Evolutionary conservation across 2,113 vertebrate species (phyloP).

Genomic region (Strix uralensis): DNA sequence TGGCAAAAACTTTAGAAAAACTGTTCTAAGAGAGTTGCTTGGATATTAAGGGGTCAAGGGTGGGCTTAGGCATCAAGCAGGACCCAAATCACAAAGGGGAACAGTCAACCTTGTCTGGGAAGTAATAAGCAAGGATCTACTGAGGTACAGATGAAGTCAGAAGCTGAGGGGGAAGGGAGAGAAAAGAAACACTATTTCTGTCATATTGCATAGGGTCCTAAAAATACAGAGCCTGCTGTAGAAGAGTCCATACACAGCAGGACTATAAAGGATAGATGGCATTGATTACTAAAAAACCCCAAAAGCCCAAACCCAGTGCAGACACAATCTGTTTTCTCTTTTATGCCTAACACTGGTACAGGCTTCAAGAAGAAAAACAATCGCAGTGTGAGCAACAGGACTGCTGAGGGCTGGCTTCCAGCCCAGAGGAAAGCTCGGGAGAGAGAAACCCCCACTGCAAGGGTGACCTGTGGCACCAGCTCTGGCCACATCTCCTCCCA

Average conservation of each 20-base stretch:
- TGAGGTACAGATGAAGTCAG: neutral
- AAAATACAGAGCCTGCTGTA: neutral
- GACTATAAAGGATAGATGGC: neutral
- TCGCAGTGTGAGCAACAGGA: neutral
- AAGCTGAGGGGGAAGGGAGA: neutral
- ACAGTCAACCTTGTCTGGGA: neutral
- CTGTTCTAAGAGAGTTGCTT: neutral
- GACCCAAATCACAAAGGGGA: neutral
- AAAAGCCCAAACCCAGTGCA: neutral
- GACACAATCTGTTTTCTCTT: neutral
- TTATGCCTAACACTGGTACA: neutral
- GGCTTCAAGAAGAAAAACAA: neutral
- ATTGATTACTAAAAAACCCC: neutral
- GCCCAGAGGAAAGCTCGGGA: neutral
- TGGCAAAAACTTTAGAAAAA: neutral
- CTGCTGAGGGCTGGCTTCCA: neutral
- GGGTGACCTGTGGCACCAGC: neutral
- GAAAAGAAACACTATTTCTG: neutral
- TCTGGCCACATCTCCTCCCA: neutral
- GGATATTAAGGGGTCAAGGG: neutral
- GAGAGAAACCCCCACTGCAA: neutral
- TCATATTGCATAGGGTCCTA: neutral
- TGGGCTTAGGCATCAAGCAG: neutral
- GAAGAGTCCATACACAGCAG: neutral
- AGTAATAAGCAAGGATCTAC: neutral